Evolutionary conservation across 2,888 invertebrate species (phyloP).

Genomic region (Adineta ricciae): DNA sequence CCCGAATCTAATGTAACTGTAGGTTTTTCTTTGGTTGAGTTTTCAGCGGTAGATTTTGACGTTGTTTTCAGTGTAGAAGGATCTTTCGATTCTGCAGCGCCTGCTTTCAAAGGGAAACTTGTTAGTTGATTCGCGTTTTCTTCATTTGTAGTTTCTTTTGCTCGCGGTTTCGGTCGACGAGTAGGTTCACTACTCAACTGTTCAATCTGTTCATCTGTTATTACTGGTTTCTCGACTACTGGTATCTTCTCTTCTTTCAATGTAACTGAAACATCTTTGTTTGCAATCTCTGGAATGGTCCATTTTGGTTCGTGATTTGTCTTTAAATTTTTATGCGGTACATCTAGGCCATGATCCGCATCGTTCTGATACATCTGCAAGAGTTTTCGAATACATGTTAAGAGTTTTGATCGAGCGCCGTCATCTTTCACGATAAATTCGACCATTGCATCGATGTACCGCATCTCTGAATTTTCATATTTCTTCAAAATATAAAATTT

Average conservation of each 20-base stretch:
- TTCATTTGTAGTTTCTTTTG: background rate
- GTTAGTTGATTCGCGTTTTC: background rate
- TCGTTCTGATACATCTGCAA: background rate
- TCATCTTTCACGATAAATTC: background rate
- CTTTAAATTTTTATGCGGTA: background rate
- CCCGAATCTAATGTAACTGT: background rate
- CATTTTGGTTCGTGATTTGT: background rate
- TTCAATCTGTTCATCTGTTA: background rate
- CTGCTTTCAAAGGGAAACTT: background rate
- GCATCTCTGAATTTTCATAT: background rate
- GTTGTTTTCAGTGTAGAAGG: background rate
- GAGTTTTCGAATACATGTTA: background rate
- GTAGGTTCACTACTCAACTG: background rate
- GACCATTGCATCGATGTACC: background rate
- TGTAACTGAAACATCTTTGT: background rate
- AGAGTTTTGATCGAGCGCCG: background rate
- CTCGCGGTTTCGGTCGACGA: background rate
- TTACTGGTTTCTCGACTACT: background rate
- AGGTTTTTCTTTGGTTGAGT: too few species aligned
- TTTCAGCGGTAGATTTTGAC: too few species aligned
- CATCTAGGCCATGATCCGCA: background rate
- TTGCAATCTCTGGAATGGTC: background rate
- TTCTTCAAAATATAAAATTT: background rate
- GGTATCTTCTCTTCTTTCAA: background rate
- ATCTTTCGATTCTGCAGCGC: background rate